phyloP scores from a whole-genome alignment of 1,140 invertebrate genomes.

The Chrysopa pallens region DNA sequence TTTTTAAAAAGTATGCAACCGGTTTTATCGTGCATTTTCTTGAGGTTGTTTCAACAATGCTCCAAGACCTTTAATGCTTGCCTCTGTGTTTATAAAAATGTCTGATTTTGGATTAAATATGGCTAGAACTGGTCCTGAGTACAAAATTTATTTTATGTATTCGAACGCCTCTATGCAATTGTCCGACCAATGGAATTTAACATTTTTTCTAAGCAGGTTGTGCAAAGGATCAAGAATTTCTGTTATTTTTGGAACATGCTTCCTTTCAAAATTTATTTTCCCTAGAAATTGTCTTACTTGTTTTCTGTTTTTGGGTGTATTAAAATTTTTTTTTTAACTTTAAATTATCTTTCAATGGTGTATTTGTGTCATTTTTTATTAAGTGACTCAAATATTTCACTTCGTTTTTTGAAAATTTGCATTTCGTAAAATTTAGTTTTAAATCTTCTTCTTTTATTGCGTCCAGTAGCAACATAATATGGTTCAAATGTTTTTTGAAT shows the following conservation, averaged over 20 bases:
- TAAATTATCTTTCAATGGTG: background rate
- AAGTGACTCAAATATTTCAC: background rate
- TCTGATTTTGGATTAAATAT: background rate
- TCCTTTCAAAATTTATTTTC: too few relatives aligned
- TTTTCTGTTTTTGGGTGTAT: too few relatives aligned
- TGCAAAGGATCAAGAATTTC: background rate
- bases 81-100: background rate
- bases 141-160: background rate
- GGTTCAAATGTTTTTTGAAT: background rate
- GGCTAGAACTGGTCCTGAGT: too few relatives aligned
- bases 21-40: constrained; percentile 11
- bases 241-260: too few relatives aligned
- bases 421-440: background rate
- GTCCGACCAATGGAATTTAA: background rate
- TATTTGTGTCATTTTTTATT: background rate
- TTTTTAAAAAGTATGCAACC: constrained; percentile 17
- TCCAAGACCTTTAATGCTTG: constrained; percentile 13
- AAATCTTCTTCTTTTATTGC: background rate
- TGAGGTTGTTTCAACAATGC: constrained; percentile 18
- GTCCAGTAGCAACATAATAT: background rate
- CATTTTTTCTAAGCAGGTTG: background rate
- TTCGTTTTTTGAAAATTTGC: background rate
- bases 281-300: too few relatives aligned
- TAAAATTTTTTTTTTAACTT: background rate
- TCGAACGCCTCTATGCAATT: background rate